Percentiles rank a stretch among this genome's conserved stretches.
Evolutionary conservation across 2,113 vertebrate genomes (phyloP).

Genomic region (Gymnarchus niloticus): DNA sequence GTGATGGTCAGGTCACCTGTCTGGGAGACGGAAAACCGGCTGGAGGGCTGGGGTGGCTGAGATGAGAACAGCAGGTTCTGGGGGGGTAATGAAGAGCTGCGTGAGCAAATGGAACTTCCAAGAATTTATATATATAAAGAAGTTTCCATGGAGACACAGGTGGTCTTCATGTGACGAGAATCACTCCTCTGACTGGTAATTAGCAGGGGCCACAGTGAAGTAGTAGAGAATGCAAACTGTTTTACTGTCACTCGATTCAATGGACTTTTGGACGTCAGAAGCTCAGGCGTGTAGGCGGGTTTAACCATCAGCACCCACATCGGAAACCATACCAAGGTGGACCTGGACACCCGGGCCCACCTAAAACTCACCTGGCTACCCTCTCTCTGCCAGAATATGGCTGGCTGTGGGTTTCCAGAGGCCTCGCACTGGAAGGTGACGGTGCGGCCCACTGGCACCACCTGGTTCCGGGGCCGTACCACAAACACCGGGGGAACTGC

Average conservation of each 20-base stretch:
- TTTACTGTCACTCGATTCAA: too few species aligned
- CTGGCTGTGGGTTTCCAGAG: conserved; percentile 93
- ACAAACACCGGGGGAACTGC: conserved; percentile 92
- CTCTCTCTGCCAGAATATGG: conserved; percentile 96
- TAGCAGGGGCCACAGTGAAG: too few species aligned
- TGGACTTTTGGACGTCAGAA: too few species aligned
- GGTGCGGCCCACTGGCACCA: conserved; percentile 86
- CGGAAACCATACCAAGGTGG: too few species aligned
- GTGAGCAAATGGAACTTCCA: not conserved
- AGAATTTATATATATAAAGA: not conserved
- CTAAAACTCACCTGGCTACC: conserved; percentile 83
- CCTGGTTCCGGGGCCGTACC: conserved; percentile 90
- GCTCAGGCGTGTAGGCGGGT: too few species aligned
- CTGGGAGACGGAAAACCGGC: conserved; percentile 93
- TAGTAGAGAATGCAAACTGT: too few species aligned
- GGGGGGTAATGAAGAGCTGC: not conserved
- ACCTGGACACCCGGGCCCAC: too few species aligned
- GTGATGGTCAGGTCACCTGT: conserved; percentile 94
- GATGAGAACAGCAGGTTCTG: conserved; percentile 96
- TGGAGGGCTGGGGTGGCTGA: conserved; percentile 89
- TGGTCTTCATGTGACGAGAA: too few species aligned
- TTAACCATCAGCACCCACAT: too few species aligned
- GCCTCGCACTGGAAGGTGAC: conserved; percentile 97
- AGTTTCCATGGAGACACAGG: not conserved
- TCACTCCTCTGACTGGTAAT: too few species aligned